Evolutionary conservation across 2,797 vertebrate species (phyloP), one percentile per base, ranked within the genome.

Genomic region (Scolopax rusticola): DNA sequence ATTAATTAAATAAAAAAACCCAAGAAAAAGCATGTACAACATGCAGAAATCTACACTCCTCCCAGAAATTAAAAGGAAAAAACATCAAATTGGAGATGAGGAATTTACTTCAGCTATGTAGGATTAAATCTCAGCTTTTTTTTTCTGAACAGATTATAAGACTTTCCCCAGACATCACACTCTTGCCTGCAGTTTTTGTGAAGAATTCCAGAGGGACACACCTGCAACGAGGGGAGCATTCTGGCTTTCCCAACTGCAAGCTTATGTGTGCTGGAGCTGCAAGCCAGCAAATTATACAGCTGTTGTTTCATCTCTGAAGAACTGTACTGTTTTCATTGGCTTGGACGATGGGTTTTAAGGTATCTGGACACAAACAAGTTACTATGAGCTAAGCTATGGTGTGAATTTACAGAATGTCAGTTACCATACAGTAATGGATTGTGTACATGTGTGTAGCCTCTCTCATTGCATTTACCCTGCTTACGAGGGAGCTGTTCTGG

Each of bases 21-120:
- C 36, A 59, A 1, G 0, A 92, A 91, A 73, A 87, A 85, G 88
- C 94, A 96, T 93, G 94, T 96, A 95, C 77, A 89, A 95, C 94
- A 96, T 96, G 95, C 90, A 93, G 59, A 90, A 84, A 67, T 38
- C 23, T 64, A 61, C 14, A 27, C 7, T 85, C 69, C 84, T 86
- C 53, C 36, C 54, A 74, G 60, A 90, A 90, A 93, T 60, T 56
- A 89, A 87, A 92, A 85, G 56, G 65, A 83, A 68, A 88, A 83
- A 68, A 36, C 53, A 43, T 40, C 51, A 38, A 27, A 78, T 69
- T 54, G 60, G 56, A 89, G 87, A 80, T 43, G 27, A 79, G 24
- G 4, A 53, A 50, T 73, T 87, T 61, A 71, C 84, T 91, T 87
- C 74, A 65, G 38, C 64, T 77, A 32, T 54, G 83, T 50, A 74